Conservation (phyloP, 30 jellyfish, hydroid and myxozoan species). For the Mastigias papua region DNA sequence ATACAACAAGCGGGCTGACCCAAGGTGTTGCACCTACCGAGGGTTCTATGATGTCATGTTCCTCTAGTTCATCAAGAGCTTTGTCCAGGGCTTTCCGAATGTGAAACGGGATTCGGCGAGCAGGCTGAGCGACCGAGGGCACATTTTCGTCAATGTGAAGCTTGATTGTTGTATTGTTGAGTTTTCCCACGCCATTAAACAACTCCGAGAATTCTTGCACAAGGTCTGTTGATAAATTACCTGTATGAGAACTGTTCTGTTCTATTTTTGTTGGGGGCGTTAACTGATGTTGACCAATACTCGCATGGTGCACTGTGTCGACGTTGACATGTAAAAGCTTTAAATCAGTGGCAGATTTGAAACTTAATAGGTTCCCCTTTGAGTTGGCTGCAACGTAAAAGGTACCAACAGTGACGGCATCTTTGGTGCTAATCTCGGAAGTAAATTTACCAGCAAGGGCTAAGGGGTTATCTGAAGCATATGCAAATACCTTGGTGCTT, state of each 20-base stretch:
- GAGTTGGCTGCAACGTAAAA: background rate
- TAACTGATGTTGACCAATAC: background rate
- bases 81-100: constrained; percentile 21
- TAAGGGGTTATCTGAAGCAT: constrained; percentile 8
- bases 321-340: constrained; percentile 1
- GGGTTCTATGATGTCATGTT: constrained; percentile 46
- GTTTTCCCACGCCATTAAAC: constrained; percentile 33
- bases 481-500: background rate
- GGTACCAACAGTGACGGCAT: background rate
- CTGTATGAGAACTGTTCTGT: background rate
- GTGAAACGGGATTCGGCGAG: constrained; percentile 46
- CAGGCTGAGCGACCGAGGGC: constrained; percentile 24
- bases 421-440: background rate
- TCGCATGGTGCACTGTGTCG: constrained; percentile 4
- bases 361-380: constrained; percentile 15
- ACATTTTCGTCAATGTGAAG: constrained; percentile 17
- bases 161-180: constrained; percentile 5
- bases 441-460: background rate
- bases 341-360: constrained; percentile 1
- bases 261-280: background rate
- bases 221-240: background rate
- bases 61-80: background rate
- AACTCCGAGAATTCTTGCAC: constrained; percentile 19
- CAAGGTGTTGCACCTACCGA: constrained; percentile 13
- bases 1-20: constrained; percentile 17